phyloP scores from a whole-genome alignment of 2,888 invertebrate genomes.

The Hypercompe scribonia region DNA sequence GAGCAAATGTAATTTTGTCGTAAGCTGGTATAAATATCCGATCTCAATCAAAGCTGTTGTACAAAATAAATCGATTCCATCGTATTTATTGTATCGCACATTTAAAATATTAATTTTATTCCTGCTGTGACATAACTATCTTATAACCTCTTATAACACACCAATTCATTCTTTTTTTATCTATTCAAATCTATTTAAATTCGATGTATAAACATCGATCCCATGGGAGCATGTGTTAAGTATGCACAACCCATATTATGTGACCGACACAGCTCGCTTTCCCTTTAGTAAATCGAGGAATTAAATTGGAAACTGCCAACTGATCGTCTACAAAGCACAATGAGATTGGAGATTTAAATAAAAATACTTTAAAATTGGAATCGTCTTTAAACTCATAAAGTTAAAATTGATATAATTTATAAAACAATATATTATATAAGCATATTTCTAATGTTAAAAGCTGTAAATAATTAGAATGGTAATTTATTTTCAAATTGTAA shows the following conservation, averaged over 20 bases:
- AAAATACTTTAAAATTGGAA: conserved; percentile 15
- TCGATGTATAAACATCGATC: conserved; percentile 6
- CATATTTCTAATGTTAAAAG: conserved; percentile 30
- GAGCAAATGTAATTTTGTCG: conserved; percentile 52
- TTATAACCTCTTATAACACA: not conserved
- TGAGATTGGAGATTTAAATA: not conserved
- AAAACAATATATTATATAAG: conserved; percentile 24
- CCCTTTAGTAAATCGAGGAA: not conserved
- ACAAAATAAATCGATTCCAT: too few species aligned
- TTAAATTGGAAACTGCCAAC: not conserved
- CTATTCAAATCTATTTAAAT: not conserved
- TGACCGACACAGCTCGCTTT: not conserved
- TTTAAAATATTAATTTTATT: too few species aligned
- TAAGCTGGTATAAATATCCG: conserved; percentile 35
- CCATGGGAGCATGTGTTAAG: not conserved
- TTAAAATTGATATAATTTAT: conserved; percentile 35
- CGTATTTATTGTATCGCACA: not conserved
- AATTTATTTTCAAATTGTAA: conserved; percentile 72
- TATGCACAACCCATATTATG: not conserved
- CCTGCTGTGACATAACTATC: too few species aligned
- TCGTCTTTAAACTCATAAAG: conserved; percentile 40
- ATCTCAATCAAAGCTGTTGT: not conserved
- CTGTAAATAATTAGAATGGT: conserved; percentile 60
- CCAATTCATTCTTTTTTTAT: not conserved
- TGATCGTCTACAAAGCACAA: not conserved